Conservation (phyloP, 2,113 vertebrate species). For the Apaloderma vittatum region DNA sequence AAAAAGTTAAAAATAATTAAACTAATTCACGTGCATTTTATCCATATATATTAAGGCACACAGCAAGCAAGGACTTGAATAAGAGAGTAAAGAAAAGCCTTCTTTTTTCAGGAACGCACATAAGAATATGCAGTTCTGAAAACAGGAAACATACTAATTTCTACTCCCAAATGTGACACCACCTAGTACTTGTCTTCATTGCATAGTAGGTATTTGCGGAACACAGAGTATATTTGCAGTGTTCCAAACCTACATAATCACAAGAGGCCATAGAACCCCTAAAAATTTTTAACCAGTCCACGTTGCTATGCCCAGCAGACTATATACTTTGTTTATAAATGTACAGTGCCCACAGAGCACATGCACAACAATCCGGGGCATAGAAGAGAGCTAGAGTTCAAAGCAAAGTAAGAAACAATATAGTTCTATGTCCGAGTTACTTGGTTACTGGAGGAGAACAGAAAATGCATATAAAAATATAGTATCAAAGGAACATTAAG, state of each 20-base stretch:
- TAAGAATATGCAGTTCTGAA: not conserved
- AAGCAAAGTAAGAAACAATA: not conserved
- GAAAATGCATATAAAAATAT: not conserved
- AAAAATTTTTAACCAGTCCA: not conserved
- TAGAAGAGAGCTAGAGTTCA: not conserved
- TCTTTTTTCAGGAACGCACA: not conserved
- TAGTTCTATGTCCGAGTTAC: not conserved
- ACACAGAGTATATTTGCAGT: not conserved
- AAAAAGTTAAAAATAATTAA: not conserved
- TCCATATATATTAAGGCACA: not conserved
- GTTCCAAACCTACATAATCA: not conserved
- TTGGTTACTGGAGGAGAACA: not conserved
- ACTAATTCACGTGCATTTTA: not conserved
- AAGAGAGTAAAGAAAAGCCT: not conserved
- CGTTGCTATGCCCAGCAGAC: accelerated
- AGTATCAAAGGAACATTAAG: not conserved
- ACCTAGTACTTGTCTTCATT: not conserved
- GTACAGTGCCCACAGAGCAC: not conserved
- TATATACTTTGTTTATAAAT: not conserved
- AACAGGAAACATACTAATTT: not conserved
- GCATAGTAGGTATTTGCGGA: not conserved
- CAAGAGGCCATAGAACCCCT: not conserved
- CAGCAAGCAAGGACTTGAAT: not conserved
- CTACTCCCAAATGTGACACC: not conserved
- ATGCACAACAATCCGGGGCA: not conserved